These are phyloP conservation scores for Cranoglanis bouderius DNA, from an alignment of 2,113 vertebrate genomes.

Conservation along the genomic window DNA sequence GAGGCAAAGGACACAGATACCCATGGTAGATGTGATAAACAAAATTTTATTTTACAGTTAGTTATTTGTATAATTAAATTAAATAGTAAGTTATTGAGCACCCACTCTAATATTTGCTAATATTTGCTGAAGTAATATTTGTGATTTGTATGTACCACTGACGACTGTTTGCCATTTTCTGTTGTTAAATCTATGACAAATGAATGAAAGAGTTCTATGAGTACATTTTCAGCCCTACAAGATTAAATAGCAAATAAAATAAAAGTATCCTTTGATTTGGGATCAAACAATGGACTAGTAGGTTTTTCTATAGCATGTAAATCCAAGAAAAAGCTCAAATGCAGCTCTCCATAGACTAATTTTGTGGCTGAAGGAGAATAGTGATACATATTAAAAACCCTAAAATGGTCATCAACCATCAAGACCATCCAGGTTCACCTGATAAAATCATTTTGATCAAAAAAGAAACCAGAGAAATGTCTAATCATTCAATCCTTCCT, in stretches of 20 bases:
- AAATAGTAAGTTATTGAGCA: background rate
- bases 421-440: background rate
- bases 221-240: background rate
- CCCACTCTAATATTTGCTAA: background rate
- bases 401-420: background rate
- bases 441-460: background rate
- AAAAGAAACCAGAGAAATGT: background rate
- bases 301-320: background rate
- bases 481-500: background rate
- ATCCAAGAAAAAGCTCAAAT: background rate
- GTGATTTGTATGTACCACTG: background rate
- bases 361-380: background rate
- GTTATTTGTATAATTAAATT: background rate
- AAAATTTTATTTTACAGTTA: background rate
- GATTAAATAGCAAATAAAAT: background rate
- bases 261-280: background rate
- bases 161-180: background rate
- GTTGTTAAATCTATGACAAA: background rate
- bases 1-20: background rate
- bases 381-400: background rate
- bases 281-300: background rate
- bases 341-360: background rate
- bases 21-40: background rate
- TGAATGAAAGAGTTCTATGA: background rate
- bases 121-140: background rate